Evolutionary conservation across 1,140 invertebrate genomes (phyloP).

Genomic region (Platyscapa corneri): DNA sequence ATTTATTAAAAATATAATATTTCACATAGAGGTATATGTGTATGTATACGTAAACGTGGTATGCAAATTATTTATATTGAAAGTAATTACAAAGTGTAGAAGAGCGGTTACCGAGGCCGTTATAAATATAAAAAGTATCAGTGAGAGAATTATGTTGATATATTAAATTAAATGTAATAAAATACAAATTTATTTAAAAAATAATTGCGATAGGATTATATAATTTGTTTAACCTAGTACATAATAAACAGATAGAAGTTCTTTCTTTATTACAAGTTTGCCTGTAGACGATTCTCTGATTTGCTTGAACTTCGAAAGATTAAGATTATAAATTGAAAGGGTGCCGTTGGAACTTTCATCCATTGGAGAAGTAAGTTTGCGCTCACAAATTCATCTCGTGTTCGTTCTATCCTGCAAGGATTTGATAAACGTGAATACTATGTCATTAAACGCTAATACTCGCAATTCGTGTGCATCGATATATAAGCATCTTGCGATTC

Average conservation of each 20-base stretch:
- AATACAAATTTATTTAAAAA: neutral
- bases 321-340: conserved; percentile 43
- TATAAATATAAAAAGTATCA: too few relatives aligned
- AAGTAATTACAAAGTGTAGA: too few relatives aligned
- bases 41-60: too few relatives aligned
- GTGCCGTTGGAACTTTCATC: neutral
- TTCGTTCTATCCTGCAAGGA: conserved; percentile 1
- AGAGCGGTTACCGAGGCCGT: too few relatives aligned
- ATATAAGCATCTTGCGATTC: conserved; percentile 18
- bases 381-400: neutral
- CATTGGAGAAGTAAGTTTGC: neutral
- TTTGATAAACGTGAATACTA: conserved; percentile 45
- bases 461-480: conserved; percentile 25
- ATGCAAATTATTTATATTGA: too few relatives aligned
- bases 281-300: neutral
- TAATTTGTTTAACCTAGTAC: neutral
- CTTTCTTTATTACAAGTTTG: neutral
- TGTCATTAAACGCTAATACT: conserved; percentile 40
- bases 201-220: neutral
- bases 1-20: too few relatives aligned
- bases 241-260: neutral
- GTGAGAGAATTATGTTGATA: too few relatives aligned
- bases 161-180: neutral
- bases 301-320: conserved; percentile 20
- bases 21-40: too few relatives aligned